phyloP scores from a whole-genome alignment of 2,113 vertebrate genomes.

The Sceloporus tristichus region DNA sequence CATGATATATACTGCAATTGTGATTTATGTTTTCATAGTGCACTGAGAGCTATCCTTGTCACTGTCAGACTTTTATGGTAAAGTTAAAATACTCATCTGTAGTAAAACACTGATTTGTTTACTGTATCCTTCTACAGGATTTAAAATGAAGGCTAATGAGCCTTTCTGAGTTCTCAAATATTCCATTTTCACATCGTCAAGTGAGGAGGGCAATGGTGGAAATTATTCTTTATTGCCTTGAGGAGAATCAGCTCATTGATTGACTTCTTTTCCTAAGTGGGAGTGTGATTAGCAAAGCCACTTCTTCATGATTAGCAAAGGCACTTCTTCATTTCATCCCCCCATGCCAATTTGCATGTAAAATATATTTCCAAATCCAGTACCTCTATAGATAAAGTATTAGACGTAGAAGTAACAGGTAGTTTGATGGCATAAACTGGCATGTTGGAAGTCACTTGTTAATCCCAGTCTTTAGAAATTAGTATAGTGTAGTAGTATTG shows the following conservation, averaged over 20 bases:
- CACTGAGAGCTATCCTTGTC: slow-evolving; percentile 23
- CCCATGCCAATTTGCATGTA: slow-evolving; percentile 30
- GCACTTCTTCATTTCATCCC: neutral
- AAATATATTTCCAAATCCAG: slow-evolving; percentile 30
- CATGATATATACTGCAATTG: neutral
- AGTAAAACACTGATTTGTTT: neutral
- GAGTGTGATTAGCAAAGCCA: neutral
- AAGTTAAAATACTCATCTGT: slow-evolving; percentile 35
- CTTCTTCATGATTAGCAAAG: slow-evolving; percentile 34
- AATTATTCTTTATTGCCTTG: slow-evolving; percentile 24
- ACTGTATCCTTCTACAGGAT: slow-evolving; percentile 15
- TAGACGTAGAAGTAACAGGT: no score
- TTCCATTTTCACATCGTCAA: slow-evolving; percentile 7
- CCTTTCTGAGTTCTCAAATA: neutral
- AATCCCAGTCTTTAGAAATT: no score
- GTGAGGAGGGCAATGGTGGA: neutral
- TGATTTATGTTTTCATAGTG: slow-evolving; percentile 11
- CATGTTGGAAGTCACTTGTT: no score
- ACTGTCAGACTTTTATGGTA: slow-evolving; percentile 35
- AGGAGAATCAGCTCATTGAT: slow-evolving; percentile 19
- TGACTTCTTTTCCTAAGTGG: slow-evolving; percentile 16
- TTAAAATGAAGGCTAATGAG: slow-evolving; percentile 24
- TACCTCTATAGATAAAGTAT: no score
- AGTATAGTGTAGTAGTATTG: no score
- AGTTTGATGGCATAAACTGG: no score